Evolutionary conservation across 23 tunicate species (phyloP), one percentile per base, ranked within the genome.

Genomic region (Phallusia fumigata): DNA sequence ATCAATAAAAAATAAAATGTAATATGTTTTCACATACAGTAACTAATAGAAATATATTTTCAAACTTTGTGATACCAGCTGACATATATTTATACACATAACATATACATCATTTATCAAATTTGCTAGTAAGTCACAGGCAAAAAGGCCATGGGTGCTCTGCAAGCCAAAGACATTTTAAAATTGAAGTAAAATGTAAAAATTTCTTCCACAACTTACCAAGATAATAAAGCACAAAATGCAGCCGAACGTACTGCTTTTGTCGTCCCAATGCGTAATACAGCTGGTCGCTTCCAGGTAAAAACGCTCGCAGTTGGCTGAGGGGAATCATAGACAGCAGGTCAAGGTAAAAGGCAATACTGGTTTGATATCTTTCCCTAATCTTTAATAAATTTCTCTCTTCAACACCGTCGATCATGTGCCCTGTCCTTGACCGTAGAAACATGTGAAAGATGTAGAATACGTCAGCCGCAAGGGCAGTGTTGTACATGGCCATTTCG

Each of bases 321-420:
- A 94, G 24, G 0, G 98, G 98, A 2, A 94, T 75, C 24, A 64
- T 32, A 40, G 93, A 51, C n/a, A 86, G 0, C 58, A 94, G 33
- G 79, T 94, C 98, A 73, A 94, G 65, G 30, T 50, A 83, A 79
- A 94, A 86, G 22, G 79, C 85, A 2, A 86, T 31, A 75, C 95
- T 89, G 30, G 76, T 82, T 82, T 94, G 98, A 74, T 89, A 94
- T 52, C 98, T 73, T 30, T 76, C 64, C 65, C 92, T 28, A 35
- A 83, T 52, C 76, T 88, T 93, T 69, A 84, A 52, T 22, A 93
- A 75, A 81, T 88, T 93, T 69, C 87, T 53, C 79, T 93, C 97
- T 78, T 88, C 93, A 36, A 93, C 88, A 0, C 97, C 97, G 53
- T 88, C 93, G 32, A 84, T 82, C 82, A 88, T 84, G 65, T 93